phyloP scores from a whole-genome alignment of 2,113 vertebrate genomes.

The Mustela nigripes region DNA sequence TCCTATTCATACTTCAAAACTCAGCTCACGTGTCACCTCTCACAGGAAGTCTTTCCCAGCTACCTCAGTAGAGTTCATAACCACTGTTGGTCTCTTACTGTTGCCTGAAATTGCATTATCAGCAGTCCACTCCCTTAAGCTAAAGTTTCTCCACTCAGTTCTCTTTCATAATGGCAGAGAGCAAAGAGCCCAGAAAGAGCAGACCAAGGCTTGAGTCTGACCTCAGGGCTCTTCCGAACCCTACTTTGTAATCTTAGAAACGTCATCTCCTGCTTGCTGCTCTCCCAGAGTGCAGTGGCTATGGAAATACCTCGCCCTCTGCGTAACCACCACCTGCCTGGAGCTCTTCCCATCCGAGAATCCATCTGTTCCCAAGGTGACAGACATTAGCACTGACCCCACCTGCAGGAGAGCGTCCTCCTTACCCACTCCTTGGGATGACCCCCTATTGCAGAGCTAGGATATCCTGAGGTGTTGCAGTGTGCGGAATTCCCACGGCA shows the following conservation, averaged over 20 bases:
- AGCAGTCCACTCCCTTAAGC: fast-evolving
- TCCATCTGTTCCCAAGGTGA: not conserved
- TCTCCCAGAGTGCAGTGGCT: not conserved
- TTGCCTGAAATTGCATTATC: not conserved
- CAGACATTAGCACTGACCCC: not conserved
- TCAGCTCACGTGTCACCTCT: not conserved
- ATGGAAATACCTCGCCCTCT: not conserved
- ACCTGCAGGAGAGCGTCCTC: not conserved
- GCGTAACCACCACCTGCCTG: not conserved
- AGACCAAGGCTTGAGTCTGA: not conserved
- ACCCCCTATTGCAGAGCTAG: not conserved
- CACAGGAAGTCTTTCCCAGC: fast-evolving
- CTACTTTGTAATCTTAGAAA: not conserved
- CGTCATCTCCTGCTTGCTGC: not conserved
- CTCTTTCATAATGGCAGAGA: not conserved
- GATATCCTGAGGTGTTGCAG: not conserved
- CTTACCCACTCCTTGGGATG: not conserved
- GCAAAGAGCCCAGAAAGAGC: not conserved
- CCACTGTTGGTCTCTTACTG: fast-evolving
- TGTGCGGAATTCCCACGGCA: not conserved
- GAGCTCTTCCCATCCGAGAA: not conserved
- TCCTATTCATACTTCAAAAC: not conserved
- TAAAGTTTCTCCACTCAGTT: not conserved
- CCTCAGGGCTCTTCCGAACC: not conserved
- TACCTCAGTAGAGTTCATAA: not conserved